Evolutionary conservation across 2,113 vertebrate species (phyloP).

Genomic region (Tychaedon coryphoeus): DNA sequence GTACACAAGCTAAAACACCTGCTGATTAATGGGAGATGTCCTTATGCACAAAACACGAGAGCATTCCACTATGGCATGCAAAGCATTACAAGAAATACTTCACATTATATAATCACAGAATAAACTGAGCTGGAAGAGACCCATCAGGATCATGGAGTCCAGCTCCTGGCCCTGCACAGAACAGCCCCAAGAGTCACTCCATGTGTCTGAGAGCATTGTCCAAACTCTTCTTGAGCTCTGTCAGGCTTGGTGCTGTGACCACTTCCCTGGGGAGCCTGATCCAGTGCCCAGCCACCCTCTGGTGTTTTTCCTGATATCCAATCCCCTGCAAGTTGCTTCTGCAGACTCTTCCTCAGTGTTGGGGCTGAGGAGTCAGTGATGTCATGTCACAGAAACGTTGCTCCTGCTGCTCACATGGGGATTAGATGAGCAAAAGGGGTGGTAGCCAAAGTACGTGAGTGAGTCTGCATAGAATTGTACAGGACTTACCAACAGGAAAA

Average conservation of each 20-base stretch:
- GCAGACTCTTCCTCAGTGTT: neutral
- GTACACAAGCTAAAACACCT: neutral
- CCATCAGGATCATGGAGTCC: neutral
- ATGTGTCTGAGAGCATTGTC: neutral
- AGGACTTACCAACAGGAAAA: neutral
- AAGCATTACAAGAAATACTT: neutral
- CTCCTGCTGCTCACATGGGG: neutral
- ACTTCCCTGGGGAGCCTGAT: neutral
- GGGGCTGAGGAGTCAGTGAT: neutral
- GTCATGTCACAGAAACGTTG: neutral
- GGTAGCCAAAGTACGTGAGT: neutral
- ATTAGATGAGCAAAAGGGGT: neutral
- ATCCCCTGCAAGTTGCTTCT: neutral
- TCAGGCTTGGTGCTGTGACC: neutral
- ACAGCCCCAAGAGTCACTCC: neutral
- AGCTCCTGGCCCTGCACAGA: neutral
- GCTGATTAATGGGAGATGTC: neutral
- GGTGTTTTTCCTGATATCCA: neutral
- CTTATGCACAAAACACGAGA: neutral
- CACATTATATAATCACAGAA: neutral
- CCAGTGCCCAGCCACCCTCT: rapidly evolving
- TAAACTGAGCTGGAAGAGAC: neutral
- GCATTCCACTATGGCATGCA: neutral
- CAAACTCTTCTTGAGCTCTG: neutral
- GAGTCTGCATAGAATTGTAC: neutral